Evolutionary conservation across 1,140 invertebrate species (phyloP).

Genomic region (Heliconius nattereri): DNA sequence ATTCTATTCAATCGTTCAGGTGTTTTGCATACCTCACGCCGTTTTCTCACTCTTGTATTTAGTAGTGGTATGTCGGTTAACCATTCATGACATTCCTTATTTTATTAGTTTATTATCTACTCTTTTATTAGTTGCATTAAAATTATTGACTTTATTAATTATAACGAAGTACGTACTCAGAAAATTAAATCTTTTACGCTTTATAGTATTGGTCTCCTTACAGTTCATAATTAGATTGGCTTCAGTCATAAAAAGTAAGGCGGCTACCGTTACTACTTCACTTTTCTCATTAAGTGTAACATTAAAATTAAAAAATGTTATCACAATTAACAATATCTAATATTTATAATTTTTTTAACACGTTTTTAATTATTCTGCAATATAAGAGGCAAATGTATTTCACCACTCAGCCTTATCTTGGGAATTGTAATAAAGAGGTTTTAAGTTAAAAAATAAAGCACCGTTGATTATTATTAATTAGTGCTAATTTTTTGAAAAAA

Average conservation of each 20-base stretch:
- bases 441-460: not conserved
- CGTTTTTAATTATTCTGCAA: slow-evolving; percentile 1
- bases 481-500: not conserved
- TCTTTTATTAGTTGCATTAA: not conserved
- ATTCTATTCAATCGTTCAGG: not conserved
- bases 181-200: not conserved
- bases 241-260: not conserved
- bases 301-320: not conserved
- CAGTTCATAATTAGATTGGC: not conserved
- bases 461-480: slow-evolving; percentile 11
- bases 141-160: not conserved
- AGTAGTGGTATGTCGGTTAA: not conserved
- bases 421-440: not conserved
- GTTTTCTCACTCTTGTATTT: too few relatives aligned
- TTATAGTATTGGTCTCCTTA: not conserved
- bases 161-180: not conserved
- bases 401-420: not conserved
- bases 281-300: not conserved
- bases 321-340: not conserved
- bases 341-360: not conserved
- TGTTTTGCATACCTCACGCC: too few relatives aligned
- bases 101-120: not conserved
- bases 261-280: slow-evolving; percentile 1
- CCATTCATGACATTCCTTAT: not conserved
- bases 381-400: slow-evolving; percentile 5